phyloP scores from a whole-genome alignment of 2,797 vertebrate species.

The Agapornis canus region DNA sequence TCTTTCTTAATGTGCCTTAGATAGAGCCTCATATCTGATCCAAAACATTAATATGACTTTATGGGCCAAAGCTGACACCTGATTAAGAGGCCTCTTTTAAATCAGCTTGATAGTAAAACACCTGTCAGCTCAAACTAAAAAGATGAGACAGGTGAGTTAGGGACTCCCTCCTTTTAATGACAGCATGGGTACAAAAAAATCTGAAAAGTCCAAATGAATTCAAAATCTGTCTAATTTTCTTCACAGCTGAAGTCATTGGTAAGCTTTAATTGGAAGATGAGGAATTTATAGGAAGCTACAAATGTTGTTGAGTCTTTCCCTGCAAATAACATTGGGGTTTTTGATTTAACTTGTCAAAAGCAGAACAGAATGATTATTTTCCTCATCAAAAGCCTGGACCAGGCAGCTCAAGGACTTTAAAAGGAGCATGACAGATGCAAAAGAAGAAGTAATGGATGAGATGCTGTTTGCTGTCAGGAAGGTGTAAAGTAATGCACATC shows the following conservation, averaged over 20 bases:
- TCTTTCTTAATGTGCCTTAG: conserved; percentile 55
- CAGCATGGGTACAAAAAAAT: background rate
- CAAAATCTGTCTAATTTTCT: background rate
- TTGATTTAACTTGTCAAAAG: background rate
- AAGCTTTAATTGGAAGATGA: background rate
- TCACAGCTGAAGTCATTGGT: background rate
- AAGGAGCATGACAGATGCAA: background rate
- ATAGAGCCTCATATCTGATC: conserved; percentile 53
- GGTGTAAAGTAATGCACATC: background rate
- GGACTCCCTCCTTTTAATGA: background rate
- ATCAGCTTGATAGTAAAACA: conserved; percentile 43
- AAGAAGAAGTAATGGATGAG: background rate
- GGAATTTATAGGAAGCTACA: background rate
- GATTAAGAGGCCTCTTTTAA: conserved; percentile 62
- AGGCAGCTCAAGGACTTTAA: background rate
- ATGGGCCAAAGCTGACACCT: conserved; percentile 58
- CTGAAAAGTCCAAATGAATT: background rate
- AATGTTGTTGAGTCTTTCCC: background rate
- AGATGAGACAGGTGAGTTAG: background rate
- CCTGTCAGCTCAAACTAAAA: conserved; percentile 11
- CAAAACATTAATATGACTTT: conserved; percentile 69
- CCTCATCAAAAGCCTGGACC: background rate
- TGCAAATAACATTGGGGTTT: background rate
- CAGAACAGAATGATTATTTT: background rate
- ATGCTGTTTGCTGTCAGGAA: background rate